Base-by-base conservation (phyloP, 2,888 invertebrate species). In the Amiota communis region DNA sequence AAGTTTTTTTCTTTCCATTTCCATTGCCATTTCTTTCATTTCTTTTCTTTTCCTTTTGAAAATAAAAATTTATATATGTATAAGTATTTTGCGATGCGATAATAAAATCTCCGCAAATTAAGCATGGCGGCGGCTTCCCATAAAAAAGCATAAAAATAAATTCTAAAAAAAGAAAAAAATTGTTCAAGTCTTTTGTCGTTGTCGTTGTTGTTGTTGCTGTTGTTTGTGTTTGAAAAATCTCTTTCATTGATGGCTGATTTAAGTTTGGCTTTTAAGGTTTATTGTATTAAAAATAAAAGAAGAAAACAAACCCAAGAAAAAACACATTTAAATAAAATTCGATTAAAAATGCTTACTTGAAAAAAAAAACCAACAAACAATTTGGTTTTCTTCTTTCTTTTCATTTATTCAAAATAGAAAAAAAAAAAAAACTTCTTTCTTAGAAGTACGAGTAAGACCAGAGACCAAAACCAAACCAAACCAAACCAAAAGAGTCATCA, bases 401-500 rank as follows among this genome's bases (percentile, higher is more conserved):
- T 36, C 36, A 4, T 36, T 36, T 6, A 36, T 36, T 6, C 36
- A 36, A 36, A 36, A 36, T 36, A 36, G n/a, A n/a, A n/a, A n/a
- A n/a, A n/a, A n/a, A n/a, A n/a, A n/a, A n/a, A n/a, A 36, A 36
- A 2, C 36, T 36, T 36, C 8, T 36, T 36, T 36, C 36, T 36
- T 36, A 36, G 36, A 36, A 36, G 36, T 6, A 23, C n/a, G 3
- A 23, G 3, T 3, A 1, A 53, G n/a, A 53, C 13, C 13, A 61
- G 12, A 20, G 23, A 36, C n/a, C 46, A 8, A 36, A 63, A 63
- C 12, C 63, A 63, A 63, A 63, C 11, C 17, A 47, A 64, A 47
- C 64, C 53, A 13, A 53, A 53, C 23, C 8, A 59, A 59, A 15
- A 15, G 59, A 83, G 83, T 77, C 85, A 75, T 85, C 83, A 85